phyloP scores from a whole-genome alignment of 2,888 invertebrate species.

The Aphidius colemani region DNA sequence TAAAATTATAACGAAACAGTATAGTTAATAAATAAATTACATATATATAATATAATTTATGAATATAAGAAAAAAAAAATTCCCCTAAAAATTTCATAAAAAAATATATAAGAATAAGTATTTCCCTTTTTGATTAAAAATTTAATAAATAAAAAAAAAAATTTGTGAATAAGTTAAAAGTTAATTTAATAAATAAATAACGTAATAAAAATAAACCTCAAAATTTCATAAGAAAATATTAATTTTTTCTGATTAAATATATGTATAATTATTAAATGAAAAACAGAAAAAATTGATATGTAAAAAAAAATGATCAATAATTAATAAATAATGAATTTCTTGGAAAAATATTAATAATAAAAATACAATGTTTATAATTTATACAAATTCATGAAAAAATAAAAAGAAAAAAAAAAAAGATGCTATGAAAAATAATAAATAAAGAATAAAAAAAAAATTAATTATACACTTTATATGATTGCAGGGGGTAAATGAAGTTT shows the following conservation, averaged over 20 bases:
- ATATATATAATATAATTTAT: background rate
- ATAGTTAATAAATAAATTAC: no score
- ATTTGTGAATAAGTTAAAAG: background rate
- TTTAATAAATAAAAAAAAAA: background rate
- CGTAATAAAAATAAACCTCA: no score
- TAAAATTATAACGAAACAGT: background rate
- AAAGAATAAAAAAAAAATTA: constrained; percentile 5
- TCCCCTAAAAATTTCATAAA: background rate
- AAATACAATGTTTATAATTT: no score
- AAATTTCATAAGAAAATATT: no score
- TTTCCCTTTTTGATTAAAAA: background rate
- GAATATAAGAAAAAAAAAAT: no score
- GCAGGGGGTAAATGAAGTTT: constrained; percentile 25
- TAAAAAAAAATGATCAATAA: constrained; percentile 3
- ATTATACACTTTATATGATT: constrained; percentile 5
- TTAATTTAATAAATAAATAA: no score
- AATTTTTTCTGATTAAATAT: no score
- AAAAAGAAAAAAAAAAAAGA: no score
- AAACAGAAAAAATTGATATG: background rate
- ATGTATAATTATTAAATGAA: no score
- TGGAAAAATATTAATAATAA: no score
- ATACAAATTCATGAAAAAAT: no score
- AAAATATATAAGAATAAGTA: background rate
- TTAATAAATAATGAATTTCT: background rate
- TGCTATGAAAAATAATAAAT: background rate